These are phyloP conservation scores for Drosophila trichaetosa DNA, from an alignment of 2,888 invertebrate genomes.

Conservation along the genomic window DNA sequence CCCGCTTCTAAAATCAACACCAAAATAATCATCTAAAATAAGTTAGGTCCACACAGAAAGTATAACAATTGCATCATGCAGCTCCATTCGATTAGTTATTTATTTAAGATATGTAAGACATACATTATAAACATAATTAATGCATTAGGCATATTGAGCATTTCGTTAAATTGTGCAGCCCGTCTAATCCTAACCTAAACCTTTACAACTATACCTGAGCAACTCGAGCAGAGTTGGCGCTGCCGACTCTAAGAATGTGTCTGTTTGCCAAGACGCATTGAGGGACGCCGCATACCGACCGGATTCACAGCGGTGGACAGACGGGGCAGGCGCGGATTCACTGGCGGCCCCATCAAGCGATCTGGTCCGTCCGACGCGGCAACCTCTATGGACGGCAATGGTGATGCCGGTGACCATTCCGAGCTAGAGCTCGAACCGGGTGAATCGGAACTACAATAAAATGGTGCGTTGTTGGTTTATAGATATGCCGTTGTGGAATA, in stretches of 20 bases:
- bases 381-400: conserved; percentile 78
- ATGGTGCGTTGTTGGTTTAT: neutral
- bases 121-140: conserved; percentile 18
- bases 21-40: neutral
- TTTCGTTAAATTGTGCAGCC: conserved; percentile 1
- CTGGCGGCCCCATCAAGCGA: conserved; percentile 84
- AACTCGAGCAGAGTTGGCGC: conserved; percentile 35
- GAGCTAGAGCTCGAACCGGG: conserved; percentile 85
- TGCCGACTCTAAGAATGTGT: conserved; percentile 55
- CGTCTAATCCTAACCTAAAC: conserved; percentile 31
- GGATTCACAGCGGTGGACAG: conserved; percentile 58
- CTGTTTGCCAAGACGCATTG: conserved; percentile 65
- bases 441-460: conserved; percentile 81
- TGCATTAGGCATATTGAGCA: conserved; percentile 36
- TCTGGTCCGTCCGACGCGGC: conserved; percentile 70
- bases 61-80: neutral
- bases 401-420: conserved; percentile 85
- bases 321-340: conserved; percentile 82
- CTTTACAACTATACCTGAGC: conserved; percentile 69
- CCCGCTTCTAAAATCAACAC: neutral
- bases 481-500: neutral
- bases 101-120: conserved; percentile 35
- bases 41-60: neutral
- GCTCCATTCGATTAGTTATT: conserved; percentile 25
- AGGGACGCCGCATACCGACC: conserved; percentile 53